Evolutionary conservation across 2,113 vertebrate genomes (phyloP).

Genomic region (Catharus bicknelli): DNA sequence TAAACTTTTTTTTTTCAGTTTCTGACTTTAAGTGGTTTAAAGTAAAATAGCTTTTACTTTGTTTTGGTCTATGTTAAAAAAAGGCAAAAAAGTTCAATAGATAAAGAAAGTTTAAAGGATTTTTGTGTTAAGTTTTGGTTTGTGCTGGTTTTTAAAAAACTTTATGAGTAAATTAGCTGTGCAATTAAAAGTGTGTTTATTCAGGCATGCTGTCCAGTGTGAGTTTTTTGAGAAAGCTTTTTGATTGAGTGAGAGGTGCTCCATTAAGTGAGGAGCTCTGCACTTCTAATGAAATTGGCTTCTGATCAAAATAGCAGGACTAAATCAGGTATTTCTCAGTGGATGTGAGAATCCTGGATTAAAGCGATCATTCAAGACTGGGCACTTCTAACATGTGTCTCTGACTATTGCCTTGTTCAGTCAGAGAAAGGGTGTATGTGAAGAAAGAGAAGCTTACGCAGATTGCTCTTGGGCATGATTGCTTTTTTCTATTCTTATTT

Average conservation of each 20-base stretch:
- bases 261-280: not conserved
- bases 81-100: not conserved
- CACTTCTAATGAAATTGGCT: not conserved
- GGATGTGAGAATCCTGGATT: slow-evolving; percentile 23
- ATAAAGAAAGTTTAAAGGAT: not conserved
- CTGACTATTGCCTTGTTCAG: not conserved
- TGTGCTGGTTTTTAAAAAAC: not conserved
- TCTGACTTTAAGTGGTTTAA: not conserved
- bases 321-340: not conserved
- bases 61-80: not conserved
- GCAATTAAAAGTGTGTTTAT: not conserved
- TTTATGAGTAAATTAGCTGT: not conserved
- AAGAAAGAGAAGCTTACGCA: slow-evolving; percentile 16
- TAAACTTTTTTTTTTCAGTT: not conserved
- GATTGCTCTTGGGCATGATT: not conserved
- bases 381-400: not conserved
- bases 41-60: not conserved
- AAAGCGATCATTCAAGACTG: not conserved
- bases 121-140: not conserved
- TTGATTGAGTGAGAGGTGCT: not conserved
- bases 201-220: not conserved
- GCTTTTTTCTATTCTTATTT: not conserved
- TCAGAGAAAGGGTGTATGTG: not conserved
- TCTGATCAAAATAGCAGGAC: not conserved
- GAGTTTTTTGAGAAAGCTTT: not conserved